phyloP scores from a whole-genome alignment of 2,113 vertebrate species.

The Oncorhynchus keta region DNA sequence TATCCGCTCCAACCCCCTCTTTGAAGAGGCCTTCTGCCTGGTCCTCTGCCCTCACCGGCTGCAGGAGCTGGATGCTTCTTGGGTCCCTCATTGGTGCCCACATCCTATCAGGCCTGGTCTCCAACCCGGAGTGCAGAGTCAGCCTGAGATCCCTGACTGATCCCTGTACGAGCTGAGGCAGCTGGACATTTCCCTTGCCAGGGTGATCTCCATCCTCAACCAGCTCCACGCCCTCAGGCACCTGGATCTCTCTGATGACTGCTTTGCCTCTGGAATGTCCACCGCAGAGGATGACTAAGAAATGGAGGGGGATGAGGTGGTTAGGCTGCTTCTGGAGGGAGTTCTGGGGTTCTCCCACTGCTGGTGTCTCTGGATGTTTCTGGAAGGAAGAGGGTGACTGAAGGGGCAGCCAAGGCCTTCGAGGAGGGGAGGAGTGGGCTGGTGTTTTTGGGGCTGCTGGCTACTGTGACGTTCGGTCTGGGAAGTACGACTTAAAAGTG shows the following conservation, averaged over 20 bases:
- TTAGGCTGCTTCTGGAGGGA: conserved; percentile 82
- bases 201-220: conserved; percentile 83
- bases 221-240: conserved; percentile 85
- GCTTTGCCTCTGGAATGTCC: conserved; percentile 76
- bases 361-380: conserved; percentile 88
- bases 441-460: conserved; percentile 89
- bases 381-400: conserved; percentile 86
- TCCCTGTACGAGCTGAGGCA: conserved; percentile 86
- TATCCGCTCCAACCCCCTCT: conserved; percentile 84
- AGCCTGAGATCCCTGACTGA: conserved; percentile 83
- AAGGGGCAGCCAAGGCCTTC: conserved; percentile 81
- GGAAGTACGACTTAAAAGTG: conserved; percentile 86
- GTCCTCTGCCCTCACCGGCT: conserved; percentile 91
- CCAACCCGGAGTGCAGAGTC: conserved; percentile 76
- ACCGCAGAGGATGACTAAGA: conserved; percentile 29
- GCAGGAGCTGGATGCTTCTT: conserved; percentile 89
- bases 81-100: conserved; percentile 87
- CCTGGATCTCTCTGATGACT: conserved; percentile 93
- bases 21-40: conserved; percentile 84
- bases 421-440: conserved; percentile 82
- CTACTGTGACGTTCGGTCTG: conserved; percentile 83
- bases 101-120: conserved; percentile 84
- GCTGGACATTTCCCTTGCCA: conserved; percentile 85
- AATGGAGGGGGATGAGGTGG: conserved; percentile 72
- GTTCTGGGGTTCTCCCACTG: conserved; percentile 80